phyloP scores from a whole-genome alignment of 2,888 invertebrate genomes.

The Argyresthia goedartella region DNA sequence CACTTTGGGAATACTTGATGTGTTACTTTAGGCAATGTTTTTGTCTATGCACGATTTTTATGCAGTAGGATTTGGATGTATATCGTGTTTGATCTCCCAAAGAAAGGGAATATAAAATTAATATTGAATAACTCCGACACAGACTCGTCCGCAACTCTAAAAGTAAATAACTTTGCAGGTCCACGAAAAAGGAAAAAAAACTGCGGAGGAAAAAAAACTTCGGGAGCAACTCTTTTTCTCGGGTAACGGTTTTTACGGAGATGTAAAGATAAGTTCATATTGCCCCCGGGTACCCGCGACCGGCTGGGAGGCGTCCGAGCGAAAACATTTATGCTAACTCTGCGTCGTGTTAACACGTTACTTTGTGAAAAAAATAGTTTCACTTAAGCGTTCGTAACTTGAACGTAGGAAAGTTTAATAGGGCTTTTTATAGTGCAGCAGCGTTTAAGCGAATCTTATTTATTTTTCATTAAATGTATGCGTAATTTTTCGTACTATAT shows the following conservation, averaged over 20 bases:
- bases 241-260: conserved; percentile 1
- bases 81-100: no score
- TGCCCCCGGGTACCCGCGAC: background rate
- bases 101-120: no score
- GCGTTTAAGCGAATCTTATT: no score
- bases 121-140: background rate
- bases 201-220: conserved; percentile 2
- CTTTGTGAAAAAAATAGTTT: background rate
- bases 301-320: background rate
- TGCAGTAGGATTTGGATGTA: no score
- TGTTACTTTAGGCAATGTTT: no score
- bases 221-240: background rate
- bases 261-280: conserved; percentile 5
- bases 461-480: no score
- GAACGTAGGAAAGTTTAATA: no score
- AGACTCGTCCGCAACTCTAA: background rate
- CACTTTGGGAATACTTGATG: no score
- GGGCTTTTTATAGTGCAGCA: no score
- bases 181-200: background rate
- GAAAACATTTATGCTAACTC: conserved; percentile 2
- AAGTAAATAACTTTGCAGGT: background rate
- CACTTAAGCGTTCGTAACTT: no score
- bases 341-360: background rate
- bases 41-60: no score
- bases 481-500: no score